phyloP scores from a whole-genome alignment of 2,888 invertebrate genomes.

The Brenthis ino region DNA sequence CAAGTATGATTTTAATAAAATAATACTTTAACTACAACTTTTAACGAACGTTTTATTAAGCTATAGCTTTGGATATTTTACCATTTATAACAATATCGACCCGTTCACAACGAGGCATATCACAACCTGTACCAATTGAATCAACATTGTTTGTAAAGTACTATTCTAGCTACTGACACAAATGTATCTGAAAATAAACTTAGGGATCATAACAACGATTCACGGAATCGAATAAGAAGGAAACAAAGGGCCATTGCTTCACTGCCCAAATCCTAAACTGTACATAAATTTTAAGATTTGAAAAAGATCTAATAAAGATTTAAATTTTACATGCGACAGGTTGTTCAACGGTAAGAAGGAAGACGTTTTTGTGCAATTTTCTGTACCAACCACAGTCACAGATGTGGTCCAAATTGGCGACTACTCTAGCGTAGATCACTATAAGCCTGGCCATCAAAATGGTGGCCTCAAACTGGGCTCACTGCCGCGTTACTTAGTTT shows the following conservation, averaged over 20 bases:
- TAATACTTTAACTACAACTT: conserved; percentile 79
- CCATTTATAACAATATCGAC: conserved; percentile 82
- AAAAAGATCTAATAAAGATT: conserved; percentile 76
- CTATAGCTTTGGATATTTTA: conserved; percentile 80
- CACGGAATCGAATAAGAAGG: conserved; percentile 80
- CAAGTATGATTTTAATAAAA: conserved; percentile 76
- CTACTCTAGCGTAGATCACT: conserved; percentile 64
- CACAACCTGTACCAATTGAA: conserved; percentile 83
- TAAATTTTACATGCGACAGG: conserved; percentile 75
- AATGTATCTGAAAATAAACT: conserved; percentile 79
- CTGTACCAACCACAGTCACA: conserved; percentile 54
- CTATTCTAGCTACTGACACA: conserved; percentile 82
- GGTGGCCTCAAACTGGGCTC: conserved; percentile 53
- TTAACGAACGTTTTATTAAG: conserved; percentile 80
- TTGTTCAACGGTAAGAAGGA: conserved; percentile 80
- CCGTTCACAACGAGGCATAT: conserved; percentile 82
- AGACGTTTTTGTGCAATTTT: conserved; percentile 80
- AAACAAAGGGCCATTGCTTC: conserved; percentile 73
- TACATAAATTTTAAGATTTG: conserved; percentile 76
- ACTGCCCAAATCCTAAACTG: conserved; percentile 76
- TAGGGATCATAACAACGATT: conserved; percentile 79
- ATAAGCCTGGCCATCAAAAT: conserved; percentile 47
- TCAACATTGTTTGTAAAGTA: conserved; percentile 82
- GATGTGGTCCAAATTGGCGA: conserved; percentile 59
- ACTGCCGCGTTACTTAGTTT: conserved; percentile 55